Conservation (phyloP, 2,888 invertebrate species). For the Drosophila peninsularis region DNA sequence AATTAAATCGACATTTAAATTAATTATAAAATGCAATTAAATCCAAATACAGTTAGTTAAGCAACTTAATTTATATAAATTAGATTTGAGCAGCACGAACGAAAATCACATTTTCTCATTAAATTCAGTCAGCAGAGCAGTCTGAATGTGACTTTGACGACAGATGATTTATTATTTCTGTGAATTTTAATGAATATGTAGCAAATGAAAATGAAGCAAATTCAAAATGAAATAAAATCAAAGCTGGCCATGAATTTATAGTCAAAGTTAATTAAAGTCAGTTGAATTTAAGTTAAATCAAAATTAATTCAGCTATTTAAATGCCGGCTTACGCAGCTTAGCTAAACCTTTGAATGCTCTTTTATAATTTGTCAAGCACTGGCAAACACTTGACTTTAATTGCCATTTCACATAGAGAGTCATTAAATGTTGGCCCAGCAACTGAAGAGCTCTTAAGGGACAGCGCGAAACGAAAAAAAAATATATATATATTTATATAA, state of each 20-base stretch:
- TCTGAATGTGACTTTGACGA: neutral
- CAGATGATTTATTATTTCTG: conserved; percentile 3
- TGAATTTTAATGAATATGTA: neutral
- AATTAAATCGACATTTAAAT: neutral
- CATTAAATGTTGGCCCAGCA: neutral
- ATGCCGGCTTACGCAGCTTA: neutral
- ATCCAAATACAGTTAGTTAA: neutral
- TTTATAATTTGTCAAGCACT: neutral
- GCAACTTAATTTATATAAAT: neutral
- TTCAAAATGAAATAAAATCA: neutral
- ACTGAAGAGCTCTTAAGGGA: neutral
- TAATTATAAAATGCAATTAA: neutral
- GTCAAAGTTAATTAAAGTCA: neutral
- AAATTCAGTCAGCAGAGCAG: neutral
- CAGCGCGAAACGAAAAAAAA: no score
- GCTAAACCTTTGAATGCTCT: neutral
- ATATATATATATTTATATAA: no score
- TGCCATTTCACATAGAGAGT: neutral
- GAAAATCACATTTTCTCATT: conserved; percentile 2
- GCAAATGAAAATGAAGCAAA: conserved; percentile 1
- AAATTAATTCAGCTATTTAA: neutral
- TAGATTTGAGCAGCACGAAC: neutral
- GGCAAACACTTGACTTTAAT: conserved; percentile 2
- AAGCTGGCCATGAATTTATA: neutral
- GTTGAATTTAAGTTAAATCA: neutral